These are phyloP conservation scores for Lepus europaeus DNA, from an alignment of 2,113 vertebrate genomes.

Conservation along the genomic window DNA sequence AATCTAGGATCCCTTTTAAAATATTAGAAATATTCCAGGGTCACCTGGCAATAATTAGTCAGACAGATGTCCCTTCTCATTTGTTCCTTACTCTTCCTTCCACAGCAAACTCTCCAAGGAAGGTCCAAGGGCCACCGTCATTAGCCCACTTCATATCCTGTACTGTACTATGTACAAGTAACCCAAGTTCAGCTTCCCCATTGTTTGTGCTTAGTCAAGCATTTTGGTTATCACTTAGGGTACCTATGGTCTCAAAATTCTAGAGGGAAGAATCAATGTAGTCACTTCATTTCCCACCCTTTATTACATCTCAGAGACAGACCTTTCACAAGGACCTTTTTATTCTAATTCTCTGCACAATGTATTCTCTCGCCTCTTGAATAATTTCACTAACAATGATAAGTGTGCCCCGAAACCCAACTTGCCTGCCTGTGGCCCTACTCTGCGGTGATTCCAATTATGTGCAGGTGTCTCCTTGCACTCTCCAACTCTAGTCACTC, in stretches of 20 bases:
- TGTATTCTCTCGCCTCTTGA: slow-evolving; percentile 68
- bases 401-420: slow-evolving; percentile 57
- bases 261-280: slow-evolving; percentile 58
- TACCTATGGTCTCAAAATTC: background rate
- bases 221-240: slow-evolving; percentile 40
- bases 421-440: slow-evolving; percentile 54
- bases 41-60: background rate
- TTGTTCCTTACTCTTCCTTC: background rate
- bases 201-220: background rate
- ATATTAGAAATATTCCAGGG: background rate
- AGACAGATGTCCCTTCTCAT: background rate
- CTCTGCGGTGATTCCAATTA: slow-evolving; percentile 57
- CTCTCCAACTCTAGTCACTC: slow-evolving; percentile 36
- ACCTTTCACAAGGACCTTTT: slow-evolving; percentile 59
- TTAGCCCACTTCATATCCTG: background rate
- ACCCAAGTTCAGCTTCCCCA: background rate
- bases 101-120: background rate
- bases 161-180: background rate
- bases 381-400: slow-evolving; percentile 70
- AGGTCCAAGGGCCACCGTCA: background rate
- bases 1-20: background rate
- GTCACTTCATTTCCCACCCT: slow-evolving; percentile 32
- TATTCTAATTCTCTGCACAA: slow-evolving; percentile 61
- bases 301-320: slow-evolving; percentile 57
- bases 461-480: slow-evolving; percentile 53